Evolutionary conservation across 35 echinoderm and acorn worm genomes (phyloP).

Genomic region (Anneissia japonica): DNA sequence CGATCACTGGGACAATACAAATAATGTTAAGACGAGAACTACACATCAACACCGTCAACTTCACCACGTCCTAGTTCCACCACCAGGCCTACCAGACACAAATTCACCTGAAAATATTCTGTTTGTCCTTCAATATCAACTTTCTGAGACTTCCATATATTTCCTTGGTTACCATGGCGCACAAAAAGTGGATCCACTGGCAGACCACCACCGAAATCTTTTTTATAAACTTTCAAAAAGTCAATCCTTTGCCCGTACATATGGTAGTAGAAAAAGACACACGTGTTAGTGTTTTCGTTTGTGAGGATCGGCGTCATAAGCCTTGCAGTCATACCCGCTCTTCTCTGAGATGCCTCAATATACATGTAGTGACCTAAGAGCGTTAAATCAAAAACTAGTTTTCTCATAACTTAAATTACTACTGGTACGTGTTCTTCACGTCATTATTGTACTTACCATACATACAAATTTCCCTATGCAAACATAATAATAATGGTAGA

Average conservation of each 20-base stretch:
- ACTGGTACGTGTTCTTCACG: too few relatives aligned
- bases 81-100: too few relatives aligned
- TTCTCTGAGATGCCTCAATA: background rate
- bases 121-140: background rate
- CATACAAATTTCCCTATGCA: too few relatives aligned
- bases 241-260: background rate
- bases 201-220: background rate
- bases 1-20: too few relatives aligned
- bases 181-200: background rate
- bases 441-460: too few relatives aligned
- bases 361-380: slow-evolving; percentile 11
- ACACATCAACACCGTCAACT: too few relatives aligned
- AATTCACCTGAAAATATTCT: background rate
- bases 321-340: background rate
- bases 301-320: background rate
- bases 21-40: too few relatives aligned
- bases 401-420: too few relatives aligned
- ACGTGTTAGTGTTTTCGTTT: background rate
- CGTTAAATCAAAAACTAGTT: too few relatives aligned
- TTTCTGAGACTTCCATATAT: background rate
- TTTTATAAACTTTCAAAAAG: background rate
- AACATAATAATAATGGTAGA: too few relatives aligned
- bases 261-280: slow-evolving; percentile 4
- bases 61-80: too few relatives aligned
- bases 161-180: background rate